A percentile compares a stretch with the other conserved stretches of the same genome.
These are phyloP conservation scores for Macquaria ambigua DNA, from an alignment of 2,113 vertebrate genomes.

Conservation along the genomic window DNA sequence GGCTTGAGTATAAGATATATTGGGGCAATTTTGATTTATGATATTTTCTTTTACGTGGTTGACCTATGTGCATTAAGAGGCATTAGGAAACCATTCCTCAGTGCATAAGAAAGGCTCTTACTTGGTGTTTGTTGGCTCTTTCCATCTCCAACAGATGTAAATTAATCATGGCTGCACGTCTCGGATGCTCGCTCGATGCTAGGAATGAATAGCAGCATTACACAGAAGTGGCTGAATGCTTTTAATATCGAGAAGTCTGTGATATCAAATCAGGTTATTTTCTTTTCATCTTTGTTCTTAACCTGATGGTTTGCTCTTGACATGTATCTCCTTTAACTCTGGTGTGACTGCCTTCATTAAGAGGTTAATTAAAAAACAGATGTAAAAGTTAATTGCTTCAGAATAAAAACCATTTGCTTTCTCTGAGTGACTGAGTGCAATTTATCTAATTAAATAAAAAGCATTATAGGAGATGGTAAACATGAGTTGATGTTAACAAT, in stretches of 20 bases:
- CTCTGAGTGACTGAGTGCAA: slow-evolving; percentile 47
- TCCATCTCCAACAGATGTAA: slow-evolving; percentile 46
- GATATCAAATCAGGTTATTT: slow-evolving; percentile 32
- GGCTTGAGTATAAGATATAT: slow-evolving; percentile 54
- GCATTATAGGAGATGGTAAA: slow-evolving; percentile 39
- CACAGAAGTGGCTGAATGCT: slow-evolving; percentile 30
- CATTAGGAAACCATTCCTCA: slow-evolving; percentile 59
- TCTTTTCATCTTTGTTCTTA: slow-evolving; percentile 27
- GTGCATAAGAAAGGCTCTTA: slow-evolving; percentile 30
- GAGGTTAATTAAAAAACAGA: slow-evolving; percentile 67
- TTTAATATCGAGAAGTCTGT: slow-evolving; percentile 41
- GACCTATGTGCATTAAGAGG: slow-evolving; percentile 61
- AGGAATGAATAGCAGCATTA: slow-evolving; percentile 38
- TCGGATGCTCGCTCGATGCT: slow-evolving; percentile 27
- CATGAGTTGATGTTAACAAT: slow-evolving; percentile 15
- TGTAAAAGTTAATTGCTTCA: too few relatives aligned
- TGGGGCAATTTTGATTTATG: slow-evolving; percentile 69
- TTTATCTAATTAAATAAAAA: slow-evolving; percentile 66
- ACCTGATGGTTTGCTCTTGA: slow-evolving; percentile 41
- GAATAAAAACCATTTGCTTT: slow-evolving; percentile 50
- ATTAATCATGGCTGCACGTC: slow-evolving; percentile 60
- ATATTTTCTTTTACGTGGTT: slow-evolving; percentile 64
- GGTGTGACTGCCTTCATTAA: slow-evolving; percentile 50
- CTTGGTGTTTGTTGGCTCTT: slow-evolving; percentile 44
- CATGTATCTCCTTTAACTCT: slow-evolving; percentile 42